Conservation (phyloP, 2,797 vertebrate species). For the Pseudopleuronectes americanus region DNA sequence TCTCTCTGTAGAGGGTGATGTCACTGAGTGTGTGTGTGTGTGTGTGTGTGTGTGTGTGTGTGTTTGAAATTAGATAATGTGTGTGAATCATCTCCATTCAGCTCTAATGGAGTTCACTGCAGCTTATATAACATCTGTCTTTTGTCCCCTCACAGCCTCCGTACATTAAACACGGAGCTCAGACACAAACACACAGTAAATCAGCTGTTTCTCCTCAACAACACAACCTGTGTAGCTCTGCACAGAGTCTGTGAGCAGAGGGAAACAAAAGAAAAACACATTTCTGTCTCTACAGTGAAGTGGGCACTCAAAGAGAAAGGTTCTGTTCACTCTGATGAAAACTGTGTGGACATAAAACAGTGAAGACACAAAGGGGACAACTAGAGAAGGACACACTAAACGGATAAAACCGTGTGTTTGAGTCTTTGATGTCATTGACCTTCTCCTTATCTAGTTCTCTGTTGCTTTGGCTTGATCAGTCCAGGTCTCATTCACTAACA, state of each 20-base stretch:
- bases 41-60: slow-evolving; percentile 24
- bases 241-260: slow-evolving; percentile 1
- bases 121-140: slow-evolving; percentile 62
- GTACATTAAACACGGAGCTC: slow-evolving; percentile 21
- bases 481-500: no score
- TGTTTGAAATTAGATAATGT: slow-evolving; percentile 63
- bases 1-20: slow-evolving; percentile 58
- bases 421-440: no score
- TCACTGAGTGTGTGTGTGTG: slow-evolving; percentile 33
- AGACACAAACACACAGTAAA: neutral
- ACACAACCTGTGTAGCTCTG: slow-evolving; percentile 11
- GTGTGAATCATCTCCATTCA: slow-evolving; percentile 69
- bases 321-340: no score
- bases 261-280: neutral
- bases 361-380: no score
- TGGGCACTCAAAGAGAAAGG: no score
- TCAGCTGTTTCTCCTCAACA: neutral
- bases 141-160: slow-evolving; percentile 37
- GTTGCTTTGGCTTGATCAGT: no score
- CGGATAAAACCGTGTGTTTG: no score
- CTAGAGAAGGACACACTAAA: no score
- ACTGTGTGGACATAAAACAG: no score
- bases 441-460: no score
- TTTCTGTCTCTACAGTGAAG: no score
- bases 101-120: slow-evolving; percentile 58